Evolutionary conservation across 2,797 vertebrate species (phyloP), one percentile per base, ranked within the genome.

Genomic region (Gymnodraco acuticeps): DNA sequence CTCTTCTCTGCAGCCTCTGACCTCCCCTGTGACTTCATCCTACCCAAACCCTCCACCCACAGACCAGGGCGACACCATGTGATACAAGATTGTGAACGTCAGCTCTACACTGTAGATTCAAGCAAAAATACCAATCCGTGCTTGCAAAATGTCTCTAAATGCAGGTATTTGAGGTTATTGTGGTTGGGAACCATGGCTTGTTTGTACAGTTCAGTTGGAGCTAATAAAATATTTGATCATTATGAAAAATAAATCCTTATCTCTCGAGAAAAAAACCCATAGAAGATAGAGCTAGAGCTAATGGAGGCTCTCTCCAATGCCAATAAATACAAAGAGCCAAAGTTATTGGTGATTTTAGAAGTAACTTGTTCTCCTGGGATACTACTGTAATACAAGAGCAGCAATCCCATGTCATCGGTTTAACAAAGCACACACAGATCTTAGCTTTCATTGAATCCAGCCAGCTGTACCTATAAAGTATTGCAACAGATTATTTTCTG

Each of bases 251-350:
- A 20, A 3, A 46, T 19, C 17, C 47, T 52, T 16, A 52, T 43
- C 7, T 54, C 23, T 9, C 9, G 23, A 47, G 20, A 52, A 58
- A 20, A 50, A 17, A 17, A 0, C 3, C 10, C 27, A 27, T 27
- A 27, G 27, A 5, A 27, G 27, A 27, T 27, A 27, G 27, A 27
- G 27, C 27, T 27, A 27, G 27, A 27, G 27, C 4, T 27, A 27
- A 27, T 27, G 27, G 27, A 27, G 27, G 27, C 27, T 27, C 27
- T 27, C 27, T 78, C 74, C 74, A 80, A 64, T 33, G 17, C n/a
- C 55, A 60, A 77, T 65, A 70, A 82, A 79, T 61, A 82, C 77
- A 65, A 68, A 41, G 9, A 61, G 27, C 46, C n/a, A 63, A 67
- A 74, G 70, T 75, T 75, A 82, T 61, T 56, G 42, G 48, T 50